Conservation (phyloP, 2,888 invertebrate genomes). For the Dascillus cervinus region DNA sequence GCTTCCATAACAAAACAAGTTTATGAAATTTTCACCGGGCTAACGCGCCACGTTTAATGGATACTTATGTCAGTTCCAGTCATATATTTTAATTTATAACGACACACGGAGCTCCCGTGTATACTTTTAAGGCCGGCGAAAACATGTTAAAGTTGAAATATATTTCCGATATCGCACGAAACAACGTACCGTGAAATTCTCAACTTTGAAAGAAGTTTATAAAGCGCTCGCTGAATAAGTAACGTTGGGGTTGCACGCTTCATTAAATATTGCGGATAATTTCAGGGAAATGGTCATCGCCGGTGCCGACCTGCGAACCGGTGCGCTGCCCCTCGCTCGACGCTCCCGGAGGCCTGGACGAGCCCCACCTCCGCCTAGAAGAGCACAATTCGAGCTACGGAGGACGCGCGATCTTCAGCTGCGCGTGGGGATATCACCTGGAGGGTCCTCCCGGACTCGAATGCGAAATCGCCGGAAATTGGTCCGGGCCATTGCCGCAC, state of each 20-base stretch:
- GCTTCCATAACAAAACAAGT: background rate
- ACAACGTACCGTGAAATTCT: too few relatives aligned
- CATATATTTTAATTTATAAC: constrained; percentile 8
- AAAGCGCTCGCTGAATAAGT: too few relatives aligned
- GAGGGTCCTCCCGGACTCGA: constrained; percentile 69
- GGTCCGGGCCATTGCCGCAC: constrained; percentile 70
- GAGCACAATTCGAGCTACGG: constrained; percentile 77
- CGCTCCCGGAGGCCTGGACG: constrained; percentile 54
- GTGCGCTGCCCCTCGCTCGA: constrained; percentile 70
- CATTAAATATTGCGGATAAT: too few relatives aligned
- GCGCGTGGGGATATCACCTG: constrained; percentile 76
- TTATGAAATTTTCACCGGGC: constrained; percentile 5
- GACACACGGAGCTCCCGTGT: too few relatives aligned
- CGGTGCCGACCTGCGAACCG: constrained; percentile 64
- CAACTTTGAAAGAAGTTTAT: too few relatives aligned
- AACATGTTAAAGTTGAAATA: too few relatives aligned
- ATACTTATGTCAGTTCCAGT: constrained; percentile 7
- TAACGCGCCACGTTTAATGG: constrained; percentile 4
- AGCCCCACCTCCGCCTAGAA: constrained; percentile 64
- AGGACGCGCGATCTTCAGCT: constrained; percentile 72
- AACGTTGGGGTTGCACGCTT: too few relatives aligned
- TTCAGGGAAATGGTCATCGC: constrained; percentile 69
- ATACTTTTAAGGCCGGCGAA: too few relatives aligned
- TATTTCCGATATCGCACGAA: too few relatives aligned
- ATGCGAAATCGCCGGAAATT: constrained; percentile 70